Conservation (phyloP, 2,797 vertebrate genomes). For the Artibeus lituratus region DNA sequence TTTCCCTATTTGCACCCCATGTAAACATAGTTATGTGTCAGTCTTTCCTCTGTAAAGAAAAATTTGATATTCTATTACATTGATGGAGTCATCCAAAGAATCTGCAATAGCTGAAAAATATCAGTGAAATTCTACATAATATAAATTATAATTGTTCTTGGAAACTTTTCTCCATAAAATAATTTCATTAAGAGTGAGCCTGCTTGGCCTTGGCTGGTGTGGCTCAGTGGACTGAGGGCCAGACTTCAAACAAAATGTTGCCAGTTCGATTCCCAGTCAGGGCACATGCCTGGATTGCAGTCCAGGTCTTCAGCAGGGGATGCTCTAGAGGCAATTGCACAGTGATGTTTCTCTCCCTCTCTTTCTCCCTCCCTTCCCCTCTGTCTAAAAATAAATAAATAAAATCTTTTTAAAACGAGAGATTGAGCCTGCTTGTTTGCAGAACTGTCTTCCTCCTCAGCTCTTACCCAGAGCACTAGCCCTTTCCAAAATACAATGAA, state of each 20-base stretch:
- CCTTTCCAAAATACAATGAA: constrained; percentile 1
- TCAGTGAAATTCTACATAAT: neutral
- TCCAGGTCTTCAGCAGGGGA: no score
- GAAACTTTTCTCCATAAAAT: constrained; percentile 3
- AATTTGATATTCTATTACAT: neutral
- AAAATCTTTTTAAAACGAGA: neutral
- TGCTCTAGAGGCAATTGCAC: no score
- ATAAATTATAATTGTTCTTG: neutral
- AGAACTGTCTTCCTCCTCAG: neutral
- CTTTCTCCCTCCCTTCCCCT: no score
- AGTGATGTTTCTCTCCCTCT: no score
- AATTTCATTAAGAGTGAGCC: neutral
- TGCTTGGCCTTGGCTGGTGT: neutral
- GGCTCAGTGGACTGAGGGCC: no score
- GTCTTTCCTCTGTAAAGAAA: neutral
- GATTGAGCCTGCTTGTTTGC: neutral
- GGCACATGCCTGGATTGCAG: no score
- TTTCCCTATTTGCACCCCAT: neutral
- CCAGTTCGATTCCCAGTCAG: no score
- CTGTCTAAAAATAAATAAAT: no score
- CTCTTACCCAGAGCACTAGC: neutral
- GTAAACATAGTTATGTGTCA: neutral
- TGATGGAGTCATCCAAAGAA: neutral
- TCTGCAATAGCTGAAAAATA: neutral
- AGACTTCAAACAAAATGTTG: no score